Percentiles rank a stretch among this genome's conserved stretches.
These are phyloP conservation scores for Drepana falcataria DNA, from an alignment of 2,888 invertebrate genomes.

Conservation along the genomic window DNA sequence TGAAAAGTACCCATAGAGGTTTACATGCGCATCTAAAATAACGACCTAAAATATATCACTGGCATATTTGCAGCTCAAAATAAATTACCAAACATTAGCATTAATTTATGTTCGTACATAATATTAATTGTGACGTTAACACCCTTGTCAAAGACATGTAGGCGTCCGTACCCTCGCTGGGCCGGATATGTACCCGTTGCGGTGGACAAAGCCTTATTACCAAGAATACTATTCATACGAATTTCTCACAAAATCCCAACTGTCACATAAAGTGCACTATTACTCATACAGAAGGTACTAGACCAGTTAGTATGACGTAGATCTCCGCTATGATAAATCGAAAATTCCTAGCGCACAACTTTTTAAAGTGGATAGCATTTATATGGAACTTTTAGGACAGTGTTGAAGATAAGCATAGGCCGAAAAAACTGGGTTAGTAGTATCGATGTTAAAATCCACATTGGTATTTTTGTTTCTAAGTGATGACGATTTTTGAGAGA, in stretches of 20 bases:
- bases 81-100: constrained; percentile 21
- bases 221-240: constrained; percentile 48
- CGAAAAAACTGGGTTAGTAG: too few species aligned
- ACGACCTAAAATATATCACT: not conserved
- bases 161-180: constrained; percentile 18
- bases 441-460: too few species aligned
- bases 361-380: constrained; percentile 18
- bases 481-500: too few species aligned
- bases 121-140: constrained; percentile 42
- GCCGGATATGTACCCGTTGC: constrained; percentile 38
- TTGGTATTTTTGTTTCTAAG: too few species aligned
- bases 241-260: constrained; percentile 53
- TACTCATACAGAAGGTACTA: constrained; percentile 50
- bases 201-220: constrained; percentile 48
- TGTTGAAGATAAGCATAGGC: not conserved
- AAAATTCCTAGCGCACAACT: constrained; percentile 24
- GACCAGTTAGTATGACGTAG: constrained; percentile 50
- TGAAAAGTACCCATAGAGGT: too few species aligned
- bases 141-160: constrained; percentile 44
- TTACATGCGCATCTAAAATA: not conserved
- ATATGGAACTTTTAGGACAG: not conserved
- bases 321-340: constrained; percentile 54
- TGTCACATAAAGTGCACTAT: constrained; percentile 65
- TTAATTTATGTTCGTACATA: constrained; percentile 36
- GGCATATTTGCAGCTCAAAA: constrained; percentile 9